Evolutionary conservation across 53 echinoderm and acorn worm genomes (phyloP).

Genomic region (Apostichopus leukothele): DNA sequence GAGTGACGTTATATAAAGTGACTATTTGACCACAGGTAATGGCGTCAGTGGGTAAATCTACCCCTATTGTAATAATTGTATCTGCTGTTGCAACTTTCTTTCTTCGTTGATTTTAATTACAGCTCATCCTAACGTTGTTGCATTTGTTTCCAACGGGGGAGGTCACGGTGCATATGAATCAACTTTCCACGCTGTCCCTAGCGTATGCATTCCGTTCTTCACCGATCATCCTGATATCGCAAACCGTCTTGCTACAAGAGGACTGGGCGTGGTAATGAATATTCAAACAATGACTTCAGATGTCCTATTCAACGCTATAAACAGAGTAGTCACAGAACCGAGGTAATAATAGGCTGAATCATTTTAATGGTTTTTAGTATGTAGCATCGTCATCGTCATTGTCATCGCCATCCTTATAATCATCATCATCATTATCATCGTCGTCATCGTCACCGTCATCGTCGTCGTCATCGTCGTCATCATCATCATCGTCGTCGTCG

Average conservation of each 20-base stretch:
- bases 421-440: too few relatives aligned
- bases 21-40: too few relatives aligned
- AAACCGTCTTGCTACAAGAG: constrained; percentile 11
- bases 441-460: too few relatives aligned
- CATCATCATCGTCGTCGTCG: too few relatives aligned
- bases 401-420: too few relatives aligned
- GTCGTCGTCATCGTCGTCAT: too few relatives aligned
- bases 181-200: constrained; percentile 19
- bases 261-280: background rate
- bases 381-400: too few relatives aligned
- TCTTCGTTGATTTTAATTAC: background rate
- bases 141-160: constrained; percentile 37
- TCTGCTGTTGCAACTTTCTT: too few relatives aligned
- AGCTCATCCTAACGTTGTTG: constrained; percentile 37
- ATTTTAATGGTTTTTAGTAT: too few relatives aligned
- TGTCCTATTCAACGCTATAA: constrained; percentile 1
- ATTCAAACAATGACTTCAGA: constrained; percentile 31
- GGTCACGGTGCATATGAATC: constrained; percentile 35
- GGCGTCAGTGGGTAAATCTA: too few relatives aligned
- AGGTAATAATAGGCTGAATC: background rate
- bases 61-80: too few relatives aligned
- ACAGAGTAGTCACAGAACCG: background rate
- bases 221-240: constrained; percentile 41
- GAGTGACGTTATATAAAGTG: too few relatives aligned
- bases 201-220: constrained; percentile 34